A percentile compares a stretch with the other conserved stretches of the same genome.
Evolutionary conservation across 2,797 vertebrate genomes (phyloP).

Genomic region (Leptatherina wallacei): DNA sequence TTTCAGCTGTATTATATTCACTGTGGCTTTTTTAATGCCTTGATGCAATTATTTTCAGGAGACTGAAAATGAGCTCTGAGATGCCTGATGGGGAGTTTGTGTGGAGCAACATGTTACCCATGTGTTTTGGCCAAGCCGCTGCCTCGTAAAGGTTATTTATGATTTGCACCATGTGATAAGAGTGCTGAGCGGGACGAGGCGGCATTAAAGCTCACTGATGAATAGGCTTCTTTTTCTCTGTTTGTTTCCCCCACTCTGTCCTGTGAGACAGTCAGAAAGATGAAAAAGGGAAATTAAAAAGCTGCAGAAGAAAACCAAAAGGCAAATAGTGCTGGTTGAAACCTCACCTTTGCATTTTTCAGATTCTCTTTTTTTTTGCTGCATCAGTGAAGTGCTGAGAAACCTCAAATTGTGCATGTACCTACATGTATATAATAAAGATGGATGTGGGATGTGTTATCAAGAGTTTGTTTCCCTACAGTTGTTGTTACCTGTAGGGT

Average conservation of each 20-base stretch:
- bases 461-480: constrained; percentile 29
- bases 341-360: constrained; percentile 4
- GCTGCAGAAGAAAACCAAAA: neutral
- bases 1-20: constrained; percentile 23
- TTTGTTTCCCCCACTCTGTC: constrained; percentile 24
- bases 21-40: constrained; percentile 23
- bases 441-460: constrained; percentile 19
- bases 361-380: neutral
- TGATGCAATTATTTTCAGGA: constrained; percentile 40
- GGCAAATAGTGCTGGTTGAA: constrained; percentile 3
- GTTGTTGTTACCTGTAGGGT: constrained; percentile 44
- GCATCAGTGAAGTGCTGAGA: constrained; percentile 1
- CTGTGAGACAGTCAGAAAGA: constrained; percentile 23
- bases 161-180: constrained; percentile 63
- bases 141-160: constrained; percentile 72
- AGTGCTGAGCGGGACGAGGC: constrained; percentile 54
- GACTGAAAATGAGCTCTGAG: constrained; percentile 26
- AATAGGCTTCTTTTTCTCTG: constrained; percentile 48
- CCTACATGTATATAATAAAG: constrained; percentile 37
- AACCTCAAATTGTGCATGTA: constrained; percentile 20
- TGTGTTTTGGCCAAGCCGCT: constrained; percentile 59
- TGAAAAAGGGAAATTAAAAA: constrained; percentile 53
- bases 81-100: constrained; percentile 34
- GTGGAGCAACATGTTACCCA: constrained; percentile 51
- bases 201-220: constrained; percentile 71